Evolutionary conservation across 2,113 vertebrate genomes (phyloP).

Genomic region (Nyctereutes procyonoides): DNA sequence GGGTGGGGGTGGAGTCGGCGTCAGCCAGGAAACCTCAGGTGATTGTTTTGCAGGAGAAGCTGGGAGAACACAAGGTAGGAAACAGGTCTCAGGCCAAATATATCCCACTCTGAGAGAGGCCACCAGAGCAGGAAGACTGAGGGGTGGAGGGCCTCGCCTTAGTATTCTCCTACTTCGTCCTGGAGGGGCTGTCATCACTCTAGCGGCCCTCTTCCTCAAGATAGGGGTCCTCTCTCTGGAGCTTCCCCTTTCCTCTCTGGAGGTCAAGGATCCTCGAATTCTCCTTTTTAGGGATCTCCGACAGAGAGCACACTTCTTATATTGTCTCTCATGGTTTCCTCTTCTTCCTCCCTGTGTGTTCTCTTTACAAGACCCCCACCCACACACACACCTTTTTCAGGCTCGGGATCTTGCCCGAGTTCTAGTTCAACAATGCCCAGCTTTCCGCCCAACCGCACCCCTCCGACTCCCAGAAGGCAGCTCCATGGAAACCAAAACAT

Average conservation of each 20-base stretch:
- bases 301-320: background rate
- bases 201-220: background rate
- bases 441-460: background rate
- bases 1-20: background rate
- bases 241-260: background rate
- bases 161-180: background rate
- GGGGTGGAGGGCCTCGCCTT: background rate
- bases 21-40: background rate
- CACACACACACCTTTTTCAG: background rate
- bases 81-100: background rate
- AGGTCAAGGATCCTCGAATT: background rate
- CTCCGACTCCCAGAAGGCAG: accelerated
- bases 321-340: background rate
- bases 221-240: background rate
- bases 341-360: background rate
- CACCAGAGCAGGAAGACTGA: background rate
- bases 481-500: slow-evolving; percentile 69
- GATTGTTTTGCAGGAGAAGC: background rate
- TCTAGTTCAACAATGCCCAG: background rate
- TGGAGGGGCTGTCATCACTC: background rate
- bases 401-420: accelerated
- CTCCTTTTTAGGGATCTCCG: background rate
- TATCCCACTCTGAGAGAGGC: background rate
- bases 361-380: background rate
- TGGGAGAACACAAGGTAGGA: background rate